Percentiles rank a stretch among this genome's conserved stretches.
Evolutionary conservation across 2,888 invertebrate genomes (phyloP).

Genomic region (Odontomyia ornata): DNA sequence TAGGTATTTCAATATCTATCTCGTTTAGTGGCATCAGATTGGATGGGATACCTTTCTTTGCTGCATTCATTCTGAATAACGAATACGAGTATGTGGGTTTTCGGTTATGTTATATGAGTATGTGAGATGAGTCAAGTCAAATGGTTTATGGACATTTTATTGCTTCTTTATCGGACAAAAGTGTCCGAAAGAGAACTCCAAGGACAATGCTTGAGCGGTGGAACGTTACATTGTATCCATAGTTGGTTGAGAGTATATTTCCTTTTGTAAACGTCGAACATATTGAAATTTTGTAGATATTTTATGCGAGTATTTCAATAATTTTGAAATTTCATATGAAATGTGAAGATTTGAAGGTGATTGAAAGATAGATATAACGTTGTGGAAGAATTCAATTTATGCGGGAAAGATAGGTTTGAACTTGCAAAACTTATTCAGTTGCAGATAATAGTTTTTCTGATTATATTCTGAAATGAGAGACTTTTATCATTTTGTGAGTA

Average conservation of each 20-base stretch:
- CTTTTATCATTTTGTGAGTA: too few relatives aligned
- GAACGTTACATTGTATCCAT: background rate
- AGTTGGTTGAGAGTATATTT: background rate
- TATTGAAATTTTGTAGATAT: background rate
- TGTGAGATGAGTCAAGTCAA: slow-evolving; percentile 1
- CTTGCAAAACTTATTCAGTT: too few relatives aligned
- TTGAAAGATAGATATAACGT: too few relatives aligned
- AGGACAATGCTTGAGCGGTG: background rate
- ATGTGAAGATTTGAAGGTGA: too few relatives aligned
- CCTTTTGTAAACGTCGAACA: background rate
- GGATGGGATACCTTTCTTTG: too few relatives aligned
- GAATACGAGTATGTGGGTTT: background rate
- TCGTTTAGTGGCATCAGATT: background rate
- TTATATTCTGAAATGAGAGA: too few relatives aligned
- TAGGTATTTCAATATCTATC: background rate
- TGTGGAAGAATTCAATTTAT: too few relatives aligned
- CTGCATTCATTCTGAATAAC: background rate
- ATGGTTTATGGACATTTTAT: slow-evolving; percentile 7
- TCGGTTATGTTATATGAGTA: background rate
- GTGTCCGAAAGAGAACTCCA: background rate
- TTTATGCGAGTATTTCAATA: background rate
- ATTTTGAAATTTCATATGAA: too few relatives aligned
- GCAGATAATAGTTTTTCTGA: too few relatives aligned
- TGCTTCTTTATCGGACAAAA: slow-evolving; percentile 3
- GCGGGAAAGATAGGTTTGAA: too few relatives aligned